phyloP scores from a whole-genome alignment of 2,888 invertebrate species.

The Tigriopus californicus region DNA sequence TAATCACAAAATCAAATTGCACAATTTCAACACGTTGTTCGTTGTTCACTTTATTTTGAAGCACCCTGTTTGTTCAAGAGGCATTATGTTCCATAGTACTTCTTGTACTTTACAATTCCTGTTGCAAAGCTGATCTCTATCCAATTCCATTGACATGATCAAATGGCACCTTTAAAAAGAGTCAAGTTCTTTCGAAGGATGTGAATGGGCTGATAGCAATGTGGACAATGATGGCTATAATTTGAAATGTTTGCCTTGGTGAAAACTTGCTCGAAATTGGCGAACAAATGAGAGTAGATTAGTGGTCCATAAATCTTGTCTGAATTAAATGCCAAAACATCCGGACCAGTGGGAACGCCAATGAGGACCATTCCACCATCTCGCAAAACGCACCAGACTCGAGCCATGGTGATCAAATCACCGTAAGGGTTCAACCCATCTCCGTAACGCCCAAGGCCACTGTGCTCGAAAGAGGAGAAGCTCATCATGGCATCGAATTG shows the following conservation, averaged over 20 bases:
- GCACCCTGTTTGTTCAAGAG: too few relatives aligned
- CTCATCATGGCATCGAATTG: not conserved
- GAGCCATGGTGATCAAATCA: slow-evolving; percentile 7
- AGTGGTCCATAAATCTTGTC: not conserved
- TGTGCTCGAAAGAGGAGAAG: slow-evolving; percentile 7
- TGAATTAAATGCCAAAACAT: slow-evolving; percentile 1
- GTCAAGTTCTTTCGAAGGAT: too few relatives aligned
- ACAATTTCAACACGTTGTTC: too few relatives aligned
- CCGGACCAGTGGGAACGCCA: slow-evolving; percentile 5
- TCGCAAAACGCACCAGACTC: not conserved
- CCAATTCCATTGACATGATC: too few relatives aligned
- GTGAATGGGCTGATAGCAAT: too few relatives aligned
- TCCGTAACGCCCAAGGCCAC: slow-evolving; percentile 12
- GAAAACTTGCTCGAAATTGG: slow-evolving; percentile 3
- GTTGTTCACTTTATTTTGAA: too few relatives aligned
- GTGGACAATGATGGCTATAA: too few relatives aligned
- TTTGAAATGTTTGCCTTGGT: not conserved
- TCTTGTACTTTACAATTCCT: too few relatives aligned
- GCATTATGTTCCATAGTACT: too few relatives aligned
- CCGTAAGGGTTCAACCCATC: slow-evolving; percentile 8
- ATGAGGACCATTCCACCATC: slow-evolving; percentile 4
- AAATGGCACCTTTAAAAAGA: too few relatives aligned
- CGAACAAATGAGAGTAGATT: slow-evolving; percentile 5
- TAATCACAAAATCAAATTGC: too few relatives aligned
- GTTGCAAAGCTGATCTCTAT: too few relatives aligned